Evolutionary conservation across 2,888 invertebrate species (phyloP), one percentile per base, ranked within the genome.

Genomic region (Neoaliturus tenellus): DNA sequence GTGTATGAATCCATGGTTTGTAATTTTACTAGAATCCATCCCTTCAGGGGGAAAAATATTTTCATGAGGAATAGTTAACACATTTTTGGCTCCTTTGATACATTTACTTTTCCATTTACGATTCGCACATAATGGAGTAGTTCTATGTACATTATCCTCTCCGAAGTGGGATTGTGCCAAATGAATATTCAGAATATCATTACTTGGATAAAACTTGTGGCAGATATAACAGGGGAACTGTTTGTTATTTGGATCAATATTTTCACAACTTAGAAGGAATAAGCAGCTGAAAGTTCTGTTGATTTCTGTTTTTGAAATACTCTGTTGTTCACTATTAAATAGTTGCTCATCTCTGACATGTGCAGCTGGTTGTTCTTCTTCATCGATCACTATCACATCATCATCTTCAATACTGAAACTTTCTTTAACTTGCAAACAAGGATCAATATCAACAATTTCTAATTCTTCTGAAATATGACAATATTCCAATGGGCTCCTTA

Each of bases 111-210:
- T 31, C 31, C 5, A 28, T 62, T 28, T 62, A 5, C 14, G 25
- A 31, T 17, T 62, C 17, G 28, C 14, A 62, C 62, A 62, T 62
- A 62, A 31, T 62, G 28, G 2, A 28, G 62, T 28, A 8, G 25
- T 25, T 62, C 28, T 17, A 28, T 62, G 62, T 28, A 62, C 17
- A n/a, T 62, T 62, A 12, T 62, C 62, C 14, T 62, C 31, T 4
- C n/a, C 31, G 17, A 62, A 62, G 31, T 62, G 62, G 28, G 25
- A 28, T 62, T 62, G 62, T 17, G 62, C 62, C 28, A 62, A 62
- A 28, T 62, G 62, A 28, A 62, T 28, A 28, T 31, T 62, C 28
- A 62, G 17, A 62, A 14, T 17, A 28, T 62, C 28, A 62, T 28
- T 20, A n/a, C 62, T 62, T 31, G 5, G 28, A 28, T 62, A 62